phyloP scores from a whole-genome alignment of 2,888 invertebrate genomes.

The Mantis religiosa region DNA sequence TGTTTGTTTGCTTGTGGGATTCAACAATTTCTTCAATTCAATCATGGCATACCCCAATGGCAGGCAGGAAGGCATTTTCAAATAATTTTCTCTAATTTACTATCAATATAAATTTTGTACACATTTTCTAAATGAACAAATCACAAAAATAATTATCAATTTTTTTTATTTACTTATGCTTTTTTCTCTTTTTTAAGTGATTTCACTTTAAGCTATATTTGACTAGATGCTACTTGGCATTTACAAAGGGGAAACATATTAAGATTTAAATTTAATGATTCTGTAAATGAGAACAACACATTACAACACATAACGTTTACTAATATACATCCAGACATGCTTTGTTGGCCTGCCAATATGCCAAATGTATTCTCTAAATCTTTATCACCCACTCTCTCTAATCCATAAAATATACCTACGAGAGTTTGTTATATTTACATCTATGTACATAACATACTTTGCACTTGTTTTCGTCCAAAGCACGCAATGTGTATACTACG shows the following conservation, averaged over 20 bases:
- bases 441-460: neutral
- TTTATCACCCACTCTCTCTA: neutral
- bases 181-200: slow-evolving; percentile 15
- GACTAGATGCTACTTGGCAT: slow-evolving; percentile 34
- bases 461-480: neutral
- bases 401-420: slow-evolving; percentile 35
- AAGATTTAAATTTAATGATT: neutral
- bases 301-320: neutral
- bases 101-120: slow-evolving; percentile 51
- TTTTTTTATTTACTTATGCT: slow-evolving; percentile 37
- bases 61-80: slow-evolving; percentile 61
- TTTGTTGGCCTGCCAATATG: neutral
- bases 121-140: slow-evolving; percentile 49
- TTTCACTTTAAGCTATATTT: slow-evolving; percentile 29
- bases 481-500: neutral
- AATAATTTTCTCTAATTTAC: slow-evolving; percentile 42
- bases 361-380: neutral
- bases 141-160: slow-evolving; percentile 48
- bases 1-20: slow-evolving; percentile 33
- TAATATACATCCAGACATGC: neutral
- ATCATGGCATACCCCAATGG: slow-evolving; percentile 59
- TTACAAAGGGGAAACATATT: slow-evolving; percentile 28
- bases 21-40: slow-evolving; percentile 45
- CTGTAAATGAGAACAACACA: neutral
- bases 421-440: neutral